A percentile compares a stretch with the other conserved stretches of the same genome.
Conservation (phyloP, 2,888 invertebrate species). For the Orchesella flavescens region DNA sequence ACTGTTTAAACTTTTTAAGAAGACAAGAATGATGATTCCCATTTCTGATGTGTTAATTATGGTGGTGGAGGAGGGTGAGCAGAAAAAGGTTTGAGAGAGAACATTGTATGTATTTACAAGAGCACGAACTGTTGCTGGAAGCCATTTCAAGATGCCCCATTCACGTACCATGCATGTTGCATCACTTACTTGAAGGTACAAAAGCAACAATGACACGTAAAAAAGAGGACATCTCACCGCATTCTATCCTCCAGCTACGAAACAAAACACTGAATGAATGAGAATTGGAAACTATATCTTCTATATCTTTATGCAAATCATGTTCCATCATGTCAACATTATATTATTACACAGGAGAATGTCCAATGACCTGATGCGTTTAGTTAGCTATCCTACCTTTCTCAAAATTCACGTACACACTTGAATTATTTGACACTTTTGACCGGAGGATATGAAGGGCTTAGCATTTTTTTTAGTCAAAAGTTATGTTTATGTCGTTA, state of each 20-base stretch:
- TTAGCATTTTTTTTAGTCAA: background rate
- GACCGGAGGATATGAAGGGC: slow-evolving; percentile 43
- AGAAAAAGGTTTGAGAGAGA: no score
- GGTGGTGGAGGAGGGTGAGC: no score
- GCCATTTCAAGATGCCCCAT: no score
- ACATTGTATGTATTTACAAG: no score
- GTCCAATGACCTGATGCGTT: slow-evolving; percentile 16
- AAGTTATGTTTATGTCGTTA: background rate
- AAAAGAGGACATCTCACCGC: background rate
- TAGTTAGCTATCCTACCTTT: no score
- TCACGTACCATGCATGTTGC: no score
- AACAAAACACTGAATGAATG: slow-evolving; percentile 32
- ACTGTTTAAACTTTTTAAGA: no score
- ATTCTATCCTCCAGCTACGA: slow-evolving; percentile 32
- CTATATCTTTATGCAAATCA: background rate
- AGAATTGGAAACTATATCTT: slow-evolving; percentile 1
- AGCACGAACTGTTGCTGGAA: no score
- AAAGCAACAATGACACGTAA: background rate
- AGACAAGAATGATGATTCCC: no score
- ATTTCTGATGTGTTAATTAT: no score
- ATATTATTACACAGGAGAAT: background rate
- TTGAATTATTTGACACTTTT: background rate
- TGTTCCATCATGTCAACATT: background rate
- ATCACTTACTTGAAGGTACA: background rate
- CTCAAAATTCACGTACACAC: background rate